Evolutionary conservation across 92 coral and sea anemone species (phyloP).

Genomic region (Parazoanthus darwini): DNA sequence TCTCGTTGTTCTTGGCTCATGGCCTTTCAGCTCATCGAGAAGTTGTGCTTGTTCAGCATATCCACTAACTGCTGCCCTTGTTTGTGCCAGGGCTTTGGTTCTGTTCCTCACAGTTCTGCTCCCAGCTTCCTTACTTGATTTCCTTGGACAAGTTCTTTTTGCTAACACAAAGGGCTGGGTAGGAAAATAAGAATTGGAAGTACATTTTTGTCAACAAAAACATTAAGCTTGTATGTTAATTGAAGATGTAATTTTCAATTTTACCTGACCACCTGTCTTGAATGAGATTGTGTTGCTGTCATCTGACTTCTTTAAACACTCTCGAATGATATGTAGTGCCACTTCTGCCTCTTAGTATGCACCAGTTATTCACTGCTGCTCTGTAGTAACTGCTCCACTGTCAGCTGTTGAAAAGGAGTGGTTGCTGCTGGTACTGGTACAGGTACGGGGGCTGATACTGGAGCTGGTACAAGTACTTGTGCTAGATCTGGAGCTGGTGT

Average conservation of each 20-base stretch:
- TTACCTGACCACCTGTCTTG: conserved; percentile 55
- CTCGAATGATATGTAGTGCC: conserved; percentile 46
- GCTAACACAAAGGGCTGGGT: conserved; percentile 51
- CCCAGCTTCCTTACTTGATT: conserved; percentile 30
- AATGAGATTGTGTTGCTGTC: conserved; percentile 45
- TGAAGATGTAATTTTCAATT: conserved; percentile 19
- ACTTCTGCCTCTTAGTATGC: conserved; percentile 39
- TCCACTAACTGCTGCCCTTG: conserved; percentile 51
- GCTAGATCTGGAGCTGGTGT: conserved; percentile 23
- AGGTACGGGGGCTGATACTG: not conserved
- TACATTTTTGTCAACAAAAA: not conserved
- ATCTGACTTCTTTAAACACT: conserved; percentile 23
- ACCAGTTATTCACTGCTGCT: conserved; percentile 26
- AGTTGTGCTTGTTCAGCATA: conserved; percentile 47
- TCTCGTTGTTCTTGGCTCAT: conserved; percentile 36
- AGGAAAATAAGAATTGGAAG: conserved; percentile 16
- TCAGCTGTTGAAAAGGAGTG: not conserved
- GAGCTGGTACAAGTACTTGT: not conserved
- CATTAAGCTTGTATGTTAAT: not conserved
- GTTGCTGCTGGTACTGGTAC: not conserved
- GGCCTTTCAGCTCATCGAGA: conserved; percentile 42
- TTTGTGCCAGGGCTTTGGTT: conserved; percentile 40
- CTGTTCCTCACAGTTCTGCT: conserved; percentile 36
- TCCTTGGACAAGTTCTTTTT: conserved; percentile 46
- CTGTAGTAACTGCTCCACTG: conserved; percentile 33